phyloP scores from a whole-genome alignment of 2,113 vertebrate genomes.

The Cnemophilus loriae region DNA sequence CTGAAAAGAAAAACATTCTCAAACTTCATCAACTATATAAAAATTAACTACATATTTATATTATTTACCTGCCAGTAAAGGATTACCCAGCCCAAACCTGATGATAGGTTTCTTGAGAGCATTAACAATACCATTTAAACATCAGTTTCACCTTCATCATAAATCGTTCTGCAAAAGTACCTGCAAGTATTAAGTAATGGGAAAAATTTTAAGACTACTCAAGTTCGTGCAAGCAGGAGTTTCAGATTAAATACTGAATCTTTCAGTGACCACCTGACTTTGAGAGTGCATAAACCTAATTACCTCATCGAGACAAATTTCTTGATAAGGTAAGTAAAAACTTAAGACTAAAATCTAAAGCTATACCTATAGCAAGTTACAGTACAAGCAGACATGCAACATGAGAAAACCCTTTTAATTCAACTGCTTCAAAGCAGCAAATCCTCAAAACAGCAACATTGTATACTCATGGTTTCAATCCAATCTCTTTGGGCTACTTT shows the following conservation, averaged over 20 bases:
- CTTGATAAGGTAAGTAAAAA: background rate
- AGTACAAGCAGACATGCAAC: background rate
- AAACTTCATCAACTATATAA: background rate
- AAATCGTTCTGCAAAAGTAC: background rate
- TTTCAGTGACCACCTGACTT: background rate
- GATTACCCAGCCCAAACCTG: background rate
- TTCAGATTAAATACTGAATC: background rate
- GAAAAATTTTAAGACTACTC: background rate
- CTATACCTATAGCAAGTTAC: background rate
- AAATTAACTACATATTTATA: background rate
- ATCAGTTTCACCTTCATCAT: background rate
- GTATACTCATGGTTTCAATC: background rate
- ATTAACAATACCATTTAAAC: background rate
- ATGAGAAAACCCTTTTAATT: background rate
- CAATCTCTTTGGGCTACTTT: background rate
- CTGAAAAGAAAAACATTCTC: background rate
- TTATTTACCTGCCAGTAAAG: background rate
- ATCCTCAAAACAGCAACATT: background rate
- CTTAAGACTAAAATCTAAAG: conserved; percentile 27
- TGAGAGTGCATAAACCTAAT: background rate
- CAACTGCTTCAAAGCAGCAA: background rate
- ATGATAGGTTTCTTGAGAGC: background rate
- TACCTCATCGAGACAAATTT: background rate
- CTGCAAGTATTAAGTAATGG: background rate
- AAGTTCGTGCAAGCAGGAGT: background rate